Evolutionary conservation across 2,888 invertebrate species (phyloP).

Genomic region (Exephanes ischioxanthus): DNA sequence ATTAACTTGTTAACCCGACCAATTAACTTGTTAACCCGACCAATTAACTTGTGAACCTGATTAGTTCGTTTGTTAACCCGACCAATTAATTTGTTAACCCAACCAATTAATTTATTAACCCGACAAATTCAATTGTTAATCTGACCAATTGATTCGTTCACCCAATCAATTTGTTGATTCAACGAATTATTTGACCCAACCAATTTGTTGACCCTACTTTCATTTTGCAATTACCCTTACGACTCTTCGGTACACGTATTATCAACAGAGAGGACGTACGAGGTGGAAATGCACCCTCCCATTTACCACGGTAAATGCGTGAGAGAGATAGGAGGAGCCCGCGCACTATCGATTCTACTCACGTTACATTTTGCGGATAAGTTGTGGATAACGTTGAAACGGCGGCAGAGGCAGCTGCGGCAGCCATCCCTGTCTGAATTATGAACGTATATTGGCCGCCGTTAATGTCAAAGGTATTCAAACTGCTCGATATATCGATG

Average conservation of each 20-base stretch:
- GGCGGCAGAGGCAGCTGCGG: conserved; percentile 33
- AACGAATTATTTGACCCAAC: neutral
- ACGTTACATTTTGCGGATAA: conserved; percentile 59
- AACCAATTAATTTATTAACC: too few relatives aligned
- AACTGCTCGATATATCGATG: neutral
- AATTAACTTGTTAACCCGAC: too few relatives aligned
- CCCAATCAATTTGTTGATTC: too few relatives aligned
- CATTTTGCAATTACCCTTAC: conserved; percentile 11
- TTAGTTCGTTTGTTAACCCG: too few relatives aligned
- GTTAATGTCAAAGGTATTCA: conserved; percentile 59
- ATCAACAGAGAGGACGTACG: neutral
- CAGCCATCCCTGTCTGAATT: conserved; percentile 40
- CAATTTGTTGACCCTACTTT: neutral
- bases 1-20: too few relatives aligned
- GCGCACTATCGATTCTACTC: conserved; percentile 52
- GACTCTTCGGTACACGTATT: conserved; percentile 5
- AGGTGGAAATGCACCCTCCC: neutral
- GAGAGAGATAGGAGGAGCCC: neutral
- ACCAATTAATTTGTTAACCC: too few relatives aligned
- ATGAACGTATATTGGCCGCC: conserved; percentile 35
- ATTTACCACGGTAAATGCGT: neutral
- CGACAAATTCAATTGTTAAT: too few relatives aligned
- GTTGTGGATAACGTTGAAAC: conserved; percentile 25
- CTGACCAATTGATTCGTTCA: too few relatives aligned
- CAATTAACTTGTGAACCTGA: too few relatives aligned